These are phyloP conservation scores for Sebastes matsubarae DNA, from an alignment of 2,797 vertebrate genomes.

Conservation along the genomic window DNA sequence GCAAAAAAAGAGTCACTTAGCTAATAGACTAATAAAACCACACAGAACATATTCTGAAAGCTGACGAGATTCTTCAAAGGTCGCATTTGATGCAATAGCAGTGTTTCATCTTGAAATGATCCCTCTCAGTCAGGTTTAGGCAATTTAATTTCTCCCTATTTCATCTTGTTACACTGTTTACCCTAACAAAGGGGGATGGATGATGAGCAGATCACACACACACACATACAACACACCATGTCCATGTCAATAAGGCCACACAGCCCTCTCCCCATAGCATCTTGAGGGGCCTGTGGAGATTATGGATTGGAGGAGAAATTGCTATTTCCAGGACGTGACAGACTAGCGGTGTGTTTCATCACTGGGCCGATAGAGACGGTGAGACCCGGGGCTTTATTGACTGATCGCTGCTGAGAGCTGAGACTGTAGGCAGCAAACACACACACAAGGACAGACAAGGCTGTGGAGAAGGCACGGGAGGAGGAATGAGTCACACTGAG, in stretches of 20 bases:
- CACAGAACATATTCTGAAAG: neutral
- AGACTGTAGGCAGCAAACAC: conserved; percentile 27
- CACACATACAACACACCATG: neutral
- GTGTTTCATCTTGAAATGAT: conserved; percentile 17
- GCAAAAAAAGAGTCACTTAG: conserved; percentile 10
- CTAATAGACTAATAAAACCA: neutral
- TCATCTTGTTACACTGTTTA: conserved; percentile 48
- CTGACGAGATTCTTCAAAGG: neutral
- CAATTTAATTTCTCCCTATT: conserved; percentile 9
- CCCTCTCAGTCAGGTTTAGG: neutral
- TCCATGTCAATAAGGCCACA: conserved; percentile 14
- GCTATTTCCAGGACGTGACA: conserved; percentile 46
- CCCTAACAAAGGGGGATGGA: conserved; percentile 1
- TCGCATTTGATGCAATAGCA: neutral
- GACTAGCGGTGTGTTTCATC: conserved; percentile 33
- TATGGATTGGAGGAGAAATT: conserved; percentile 51
- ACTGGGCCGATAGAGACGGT: conserved; percentile 4
- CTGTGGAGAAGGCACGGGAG: conserved; percentile 6
- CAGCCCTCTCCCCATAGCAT: conserved; percentile 6
- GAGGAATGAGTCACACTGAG: conserved; percentile 54
- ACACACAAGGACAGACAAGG: conserved; percentile 26
- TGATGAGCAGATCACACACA: conserved; percentile 11
- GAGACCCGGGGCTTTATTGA: conserved; percentile 47
- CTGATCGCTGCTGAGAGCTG: conserved; percentile 10
- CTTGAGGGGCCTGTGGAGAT: conserved; percentile 17